phyloP scores from a whole-genome alignment of 2,113 vertebrate genomes.

The Poecile atricapillus region DNA sequence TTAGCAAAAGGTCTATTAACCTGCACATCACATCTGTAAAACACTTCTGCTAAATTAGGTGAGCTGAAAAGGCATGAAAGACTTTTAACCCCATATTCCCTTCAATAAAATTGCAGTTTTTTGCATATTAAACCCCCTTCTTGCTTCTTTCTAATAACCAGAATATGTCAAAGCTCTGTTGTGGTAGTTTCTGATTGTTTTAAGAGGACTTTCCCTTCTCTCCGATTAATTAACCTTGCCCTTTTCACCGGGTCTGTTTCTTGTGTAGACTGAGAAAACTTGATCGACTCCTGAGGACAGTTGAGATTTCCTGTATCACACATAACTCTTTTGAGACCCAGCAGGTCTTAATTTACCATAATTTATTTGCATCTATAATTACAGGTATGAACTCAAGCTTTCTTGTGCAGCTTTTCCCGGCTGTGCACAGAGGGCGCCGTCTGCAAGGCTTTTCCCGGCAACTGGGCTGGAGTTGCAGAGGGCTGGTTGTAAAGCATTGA shows the following conservation, averaged over 20 bases:
- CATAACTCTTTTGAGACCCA: background rate
- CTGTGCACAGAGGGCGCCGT: background rate
- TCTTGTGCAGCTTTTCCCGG: background rate
- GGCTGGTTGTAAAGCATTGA: too few relatives aligned
- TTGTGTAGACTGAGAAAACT: background rate
- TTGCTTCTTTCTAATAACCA: background rate
- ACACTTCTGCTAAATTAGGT: background rate
- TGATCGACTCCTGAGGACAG: background rate
- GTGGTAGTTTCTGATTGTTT: background rate
- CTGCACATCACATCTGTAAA: background rate
- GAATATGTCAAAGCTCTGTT: background rate
- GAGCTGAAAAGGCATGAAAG: background rate
- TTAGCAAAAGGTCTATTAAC: background rate
- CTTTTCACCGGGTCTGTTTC: background rate
- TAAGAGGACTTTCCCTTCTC: background rate
- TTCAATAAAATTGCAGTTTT: background rate
- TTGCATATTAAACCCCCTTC: background rate
- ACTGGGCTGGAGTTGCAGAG: background rate
- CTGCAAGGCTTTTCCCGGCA: fast-evolving
- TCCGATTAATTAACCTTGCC: background rate
- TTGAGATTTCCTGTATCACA: background rate
- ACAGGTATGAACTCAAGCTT: fast-evolving
- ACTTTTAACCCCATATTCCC: background rate
- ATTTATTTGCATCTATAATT: background rate
- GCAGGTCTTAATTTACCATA: background rate